phyloP scores from a whole-genome alignment of 2,797 vertebrate genomes.

The Cephalopachus bancanus region DNA sequence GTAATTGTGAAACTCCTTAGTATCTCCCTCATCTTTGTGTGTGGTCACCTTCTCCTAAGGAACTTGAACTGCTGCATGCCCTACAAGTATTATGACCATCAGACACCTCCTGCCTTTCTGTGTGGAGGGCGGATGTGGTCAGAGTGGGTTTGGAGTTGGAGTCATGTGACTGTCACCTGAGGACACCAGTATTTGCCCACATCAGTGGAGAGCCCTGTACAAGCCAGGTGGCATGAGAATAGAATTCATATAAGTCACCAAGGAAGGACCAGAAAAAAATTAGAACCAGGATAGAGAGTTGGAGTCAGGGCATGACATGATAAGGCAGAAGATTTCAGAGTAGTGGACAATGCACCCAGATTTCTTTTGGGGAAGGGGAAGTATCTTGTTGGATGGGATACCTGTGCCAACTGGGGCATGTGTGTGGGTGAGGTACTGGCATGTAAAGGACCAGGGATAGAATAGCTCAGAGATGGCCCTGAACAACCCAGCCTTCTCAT shows the following conservation, averaged over 20 bases:
- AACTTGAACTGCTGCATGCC: not conserved
- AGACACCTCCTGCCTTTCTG: not conserved
- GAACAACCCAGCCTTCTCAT: not conserved
- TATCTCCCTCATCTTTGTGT: not conserved
- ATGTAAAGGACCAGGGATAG: not conserved
- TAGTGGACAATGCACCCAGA: not conserved
- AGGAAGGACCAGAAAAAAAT: not conserved
- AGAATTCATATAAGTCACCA: not conserved
- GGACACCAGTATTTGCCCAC: not conserved
- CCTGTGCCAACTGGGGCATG: not conserved
- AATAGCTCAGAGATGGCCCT: not conserved
- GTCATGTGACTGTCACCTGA: not conserved
- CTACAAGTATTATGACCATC: not conserved
- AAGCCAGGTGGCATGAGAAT: not conserved
- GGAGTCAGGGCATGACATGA: not conserved
- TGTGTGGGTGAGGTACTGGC: not conserved
- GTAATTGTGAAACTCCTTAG: not conserved
- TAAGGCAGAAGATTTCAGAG: not conserved
- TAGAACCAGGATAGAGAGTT: not conserved
- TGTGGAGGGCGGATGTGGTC: not conserved
- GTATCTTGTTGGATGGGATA: not conserved
- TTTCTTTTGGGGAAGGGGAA: constrained; percentile 15
- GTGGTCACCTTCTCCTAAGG: not conserved
- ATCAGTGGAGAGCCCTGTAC: not conserved
- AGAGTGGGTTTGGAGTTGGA: not conserved